Percentiles rank a stretch among this genome's conserved stretches.
These are phyloP conservation scores for Nephotettix cincticeps DNA, from an alignment of 1,140 invertebrate species.

Conservation along the genomic window DNA sequence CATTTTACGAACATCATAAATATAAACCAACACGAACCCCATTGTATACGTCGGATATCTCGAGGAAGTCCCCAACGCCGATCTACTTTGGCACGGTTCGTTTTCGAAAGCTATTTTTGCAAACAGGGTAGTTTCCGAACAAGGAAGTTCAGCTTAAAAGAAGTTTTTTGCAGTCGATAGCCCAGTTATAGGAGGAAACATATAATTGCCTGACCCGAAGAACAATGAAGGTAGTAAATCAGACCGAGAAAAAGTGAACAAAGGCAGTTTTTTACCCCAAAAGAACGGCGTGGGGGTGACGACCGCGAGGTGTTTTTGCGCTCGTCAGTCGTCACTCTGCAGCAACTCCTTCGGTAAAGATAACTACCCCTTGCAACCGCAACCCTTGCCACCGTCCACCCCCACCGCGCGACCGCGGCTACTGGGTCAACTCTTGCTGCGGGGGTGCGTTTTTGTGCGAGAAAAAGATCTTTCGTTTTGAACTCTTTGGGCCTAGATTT, in stretches of 20 bases:
- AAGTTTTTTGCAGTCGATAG: slow-evolving; percentile 11
- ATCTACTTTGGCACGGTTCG: no score
- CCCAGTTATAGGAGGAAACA: slow-evolving; percentile 7
- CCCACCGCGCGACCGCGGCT: background rate
- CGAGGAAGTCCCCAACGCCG: no score
- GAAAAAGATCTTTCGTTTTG: no score
- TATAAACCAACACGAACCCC: no score
- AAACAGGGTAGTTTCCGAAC: background rate
- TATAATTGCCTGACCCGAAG: slow-evolving; percentile 16
- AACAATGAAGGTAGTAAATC: slow-evolving; percentile 17
- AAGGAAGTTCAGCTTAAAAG: slow-evolving; percentile 13
- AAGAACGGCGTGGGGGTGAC: background rate
- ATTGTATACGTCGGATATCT: no score
- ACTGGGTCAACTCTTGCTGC: no score
- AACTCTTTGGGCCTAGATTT: no score
- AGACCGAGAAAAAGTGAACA: slow-evolving; percentile 2
- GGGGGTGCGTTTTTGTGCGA: no score
- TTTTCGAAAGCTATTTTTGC: no score
- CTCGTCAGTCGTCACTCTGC: background rate
- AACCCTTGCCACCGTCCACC: background rate
- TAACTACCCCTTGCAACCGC: background rate
- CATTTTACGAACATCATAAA: no score
- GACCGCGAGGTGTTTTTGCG: background rate
- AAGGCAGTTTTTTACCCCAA: slow-evolving; percentile 1
- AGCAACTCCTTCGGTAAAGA: slow-evolving; percentile 17